phyloP scores from a whole-genome alignment of 2,797 vertebrate species.

The Chromis chromis region DNA sequence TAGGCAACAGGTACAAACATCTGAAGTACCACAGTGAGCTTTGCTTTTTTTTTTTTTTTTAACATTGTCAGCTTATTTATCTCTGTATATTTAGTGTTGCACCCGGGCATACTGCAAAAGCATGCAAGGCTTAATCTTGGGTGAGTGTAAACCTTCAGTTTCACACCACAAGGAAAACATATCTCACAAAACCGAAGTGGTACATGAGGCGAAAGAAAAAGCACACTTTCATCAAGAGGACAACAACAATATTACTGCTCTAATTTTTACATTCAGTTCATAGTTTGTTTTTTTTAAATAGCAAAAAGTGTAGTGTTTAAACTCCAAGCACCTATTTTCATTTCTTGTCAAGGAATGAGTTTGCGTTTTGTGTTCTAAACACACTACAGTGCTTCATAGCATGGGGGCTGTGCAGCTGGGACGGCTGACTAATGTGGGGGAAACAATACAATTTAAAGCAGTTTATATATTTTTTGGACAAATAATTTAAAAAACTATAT shows the following conservation, averaged over 20 bases:
- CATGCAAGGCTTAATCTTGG: background rate
- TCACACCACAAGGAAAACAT: constrained; percentile 20
- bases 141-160: constrained; percentile 1
- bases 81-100: constrained; percentile 15
- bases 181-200: constrained; percentile 15
- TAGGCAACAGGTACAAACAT: background rate
- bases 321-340: background rate
- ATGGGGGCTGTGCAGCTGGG: background rate
- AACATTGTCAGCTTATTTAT: constrained; percentile 11
- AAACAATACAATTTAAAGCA: constrained; percentile 2
- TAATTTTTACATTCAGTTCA: background rate
- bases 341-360: background rate
- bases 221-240: background rate
- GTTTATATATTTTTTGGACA: background rate
- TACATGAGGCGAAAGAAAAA: background rate
- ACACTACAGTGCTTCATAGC: background rate
- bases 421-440: constrained; percentile 2
- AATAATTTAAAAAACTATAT: background rate
- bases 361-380: constrained; percentile 4
- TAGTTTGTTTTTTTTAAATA: constrained; percentile 24
- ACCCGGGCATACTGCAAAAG: constrained; percentile 10
- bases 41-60: background rate
- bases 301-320: background rate
- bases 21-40: background rate
- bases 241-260: background rate